Evolutionary conservation across 2,888 invertebrate genomes (phyloP), one percentile per base, ranked within the genome.

Genomic region (Empis stercorea): DNA sequence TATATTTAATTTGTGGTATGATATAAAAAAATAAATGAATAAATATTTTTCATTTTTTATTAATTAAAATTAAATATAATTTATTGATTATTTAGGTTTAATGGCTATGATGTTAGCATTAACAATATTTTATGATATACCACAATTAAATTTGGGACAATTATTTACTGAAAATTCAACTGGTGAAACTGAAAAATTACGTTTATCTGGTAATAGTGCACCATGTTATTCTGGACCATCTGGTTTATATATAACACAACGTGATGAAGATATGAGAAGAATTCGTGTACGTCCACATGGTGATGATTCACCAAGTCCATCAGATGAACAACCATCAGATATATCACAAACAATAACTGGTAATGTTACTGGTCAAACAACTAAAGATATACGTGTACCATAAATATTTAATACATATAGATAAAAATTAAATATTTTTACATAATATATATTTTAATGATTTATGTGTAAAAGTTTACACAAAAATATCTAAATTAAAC

Each of bases 61-160:
- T n/a, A n/a, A n/a, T n/a, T n/a, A n/a, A n/a, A n/a, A n/a, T n/a
- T n/a, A n/a, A 20, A 34, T 20, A 30, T 20, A 38, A 10, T 42
- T 45, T 37, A 45, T 41, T 51, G 50, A 66, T 47, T 30, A 45
- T 59, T 60, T 80, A 60, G 91, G 91, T 30, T 75, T 91, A 52
- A 81, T 86, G 15, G 82, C 84, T 70, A 79, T 89, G 75, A 87
- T 91, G 86, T 73, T 89, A 56, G 78, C 84, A 13, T 70, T 91
- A 60, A 84, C 87, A 2, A 82, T 88, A 23, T 84, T 89, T 71
- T 88, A 88, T 70, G 88, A 89, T 65, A 87, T 92, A 56, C 91
- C 91, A 5, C 87, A 91, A 71, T 73, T 91, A 57, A 89, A 91
- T 68, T 70, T 91, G 49, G 85, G 87, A 54, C 75, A 81, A 51